These are phyloP conservation scores for Misgurnus mizolepis DNA, from an alignment of 2,113 vertebrate genomes.

Conservation along the genomic window DNA sequence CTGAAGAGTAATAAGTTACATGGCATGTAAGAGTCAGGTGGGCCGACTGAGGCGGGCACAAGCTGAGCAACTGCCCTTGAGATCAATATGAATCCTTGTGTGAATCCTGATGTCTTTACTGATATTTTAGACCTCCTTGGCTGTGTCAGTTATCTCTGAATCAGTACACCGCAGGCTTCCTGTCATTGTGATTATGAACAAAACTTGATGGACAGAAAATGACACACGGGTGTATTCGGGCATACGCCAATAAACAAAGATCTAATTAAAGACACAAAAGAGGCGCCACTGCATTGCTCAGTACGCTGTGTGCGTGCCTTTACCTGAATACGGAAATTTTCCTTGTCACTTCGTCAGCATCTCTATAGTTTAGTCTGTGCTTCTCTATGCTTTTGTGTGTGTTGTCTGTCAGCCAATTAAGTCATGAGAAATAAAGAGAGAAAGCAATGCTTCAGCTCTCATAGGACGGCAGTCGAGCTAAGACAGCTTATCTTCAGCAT, in stretches of 20 bases:
- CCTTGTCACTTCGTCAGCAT: neutral
- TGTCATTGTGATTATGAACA: slow-evolving; percentile 60
- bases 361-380: neutral
- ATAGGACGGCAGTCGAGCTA: neutral
- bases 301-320: slow-evolving; percentile 1
- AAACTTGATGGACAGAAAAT: slow-evolving; percentile 54
- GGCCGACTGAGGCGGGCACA: too few relatives aligned
- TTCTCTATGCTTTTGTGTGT: too few relatives aligned
- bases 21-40: too few relatives aligned
- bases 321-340: neutral
- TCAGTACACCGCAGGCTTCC: slow-evolving; percentile 61
- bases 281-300: slow-evolving; percentile 20
- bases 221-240: slow-evolving; percentile 13
- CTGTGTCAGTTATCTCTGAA: slow-evolving; percentile 53
- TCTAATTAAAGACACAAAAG: slow-evolving; percentile 45
- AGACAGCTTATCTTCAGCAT: neutral
- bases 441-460: neutral
- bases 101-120: too few relatives aligned
- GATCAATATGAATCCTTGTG: too few relatives aligned
- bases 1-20: too few relatives aligned
- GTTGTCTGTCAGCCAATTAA: neutral
- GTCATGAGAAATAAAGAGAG: neutral
- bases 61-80: too few relatives aligned
- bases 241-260: slow-evolving; percentile 23
- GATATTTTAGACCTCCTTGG: too few relatives aligned